These are phyloP conservation scores for Hippocampus kuda DNA, from an alignment of 2,797 vertebrate species.

Conservation along the genomic window DNA sequence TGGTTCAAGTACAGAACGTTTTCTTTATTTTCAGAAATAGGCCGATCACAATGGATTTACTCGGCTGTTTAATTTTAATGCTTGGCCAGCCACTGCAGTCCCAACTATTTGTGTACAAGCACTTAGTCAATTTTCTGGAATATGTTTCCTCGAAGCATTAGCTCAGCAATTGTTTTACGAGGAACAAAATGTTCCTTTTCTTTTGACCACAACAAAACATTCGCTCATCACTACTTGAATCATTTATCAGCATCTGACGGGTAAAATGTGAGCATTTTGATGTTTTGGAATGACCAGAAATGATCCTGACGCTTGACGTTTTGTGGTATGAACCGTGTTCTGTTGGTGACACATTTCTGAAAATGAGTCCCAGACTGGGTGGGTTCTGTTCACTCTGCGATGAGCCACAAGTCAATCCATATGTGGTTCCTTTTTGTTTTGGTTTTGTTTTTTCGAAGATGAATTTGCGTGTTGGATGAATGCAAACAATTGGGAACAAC, in stretches of 20 bases:
- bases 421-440: neutral
- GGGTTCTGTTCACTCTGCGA: neutral
- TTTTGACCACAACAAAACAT: slow-evolving; percentile 2
- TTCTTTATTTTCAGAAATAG: neutral
- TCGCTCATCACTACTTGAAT: neutral
- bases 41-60: neutral
- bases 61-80: no score
- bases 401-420: slow-evolving; percentile 2
- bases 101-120: neutral
- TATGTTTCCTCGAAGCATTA: neutral
- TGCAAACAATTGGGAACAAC: slow-evolving; percentile 47
- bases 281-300: slow-evolving; percentile 4
- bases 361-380: slow-evolving; percentile 6
- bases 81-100: neutral
- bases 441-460: slow-evolving; percentile 6
- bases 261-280: neutral
- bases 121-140: neutral
- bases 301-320: neutral
- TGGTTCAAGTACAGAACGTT: no score
- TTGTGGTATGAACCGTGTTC: neutral
- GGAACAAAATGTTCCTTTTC: slow-evolving; percentile 1
- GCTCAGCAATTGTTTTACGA: neutral
- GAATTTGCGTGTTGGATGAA: slow-evolving; percentile 28
- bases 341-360: slow-evolving; percentile 2
- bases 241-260: neutral